Evolutionary conservation across 2,888 invertebrate species (phyloP).

Genomic region (Amphipoea oculea): DNA sequence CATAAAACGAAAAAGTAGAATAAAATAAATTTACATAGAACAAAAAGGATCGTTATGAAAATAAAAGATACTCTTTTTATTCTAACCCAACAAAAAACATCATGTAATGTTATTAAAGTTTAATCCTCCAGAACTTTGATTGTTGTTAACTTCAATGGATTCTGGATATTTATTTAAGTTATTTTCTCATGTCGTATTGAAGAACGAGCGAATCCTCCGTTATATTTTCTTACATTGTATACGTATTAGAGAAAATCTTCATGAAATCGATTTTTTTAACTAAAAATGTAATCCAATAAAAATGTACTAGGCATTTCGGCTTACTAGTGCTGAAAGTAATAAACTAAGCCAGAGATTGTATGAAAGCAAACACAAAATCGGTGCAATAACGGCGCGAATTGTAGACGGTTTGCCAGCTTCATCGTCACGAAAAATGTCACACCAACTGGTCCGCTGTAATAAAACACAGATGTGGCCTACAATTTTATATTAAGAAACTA

Average conservation of each 20-base stretch:
- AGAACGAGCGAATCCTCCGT: not conserved
- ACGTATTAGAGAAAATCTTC: not conserved
- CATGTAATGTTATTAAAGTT: not conserved
- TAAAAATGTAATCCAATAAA: not conserved
- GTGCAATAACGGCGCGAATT: slow-evolving; percentile 57
- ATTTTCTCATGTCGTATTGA: not conserved
- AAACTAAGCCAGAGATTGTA: slow-evolving; percentile 48
- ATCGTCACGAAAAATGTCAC: slow-evolving; percentile 62
- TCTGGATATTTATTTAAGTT: not conserved
- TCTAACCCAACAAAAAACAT: too few relatives aligned
- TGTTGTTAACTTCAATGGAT: not conserved
- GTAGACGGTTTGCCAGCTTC: slow-evolving; percentile 53
- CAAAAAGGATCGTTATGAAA: too few relatives aligned
- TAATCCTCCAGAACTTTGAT: not conserved
- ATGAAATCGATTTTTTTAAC: not conserved
- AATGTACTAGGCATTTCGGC: not conserved
- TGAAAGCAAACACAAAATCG: slow-evolving; percentile 61
- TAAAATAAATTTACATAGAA: too few relatives aligned
- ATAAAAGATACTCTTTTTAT: too few relatives aligned
- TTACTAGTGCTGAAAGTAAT: slow-evolving; percentile 38
- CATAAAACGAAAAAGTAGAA: too few relatives aligned
- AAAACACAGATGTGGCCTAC: slow-evolving; percentile 67
- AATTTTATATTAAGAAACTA: slow-evolving; percentile 64
- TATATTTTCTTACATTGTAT: not conserved
- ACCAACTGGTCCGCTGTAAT: slow-evolving; percentile 58